Evolutionary conservation across 2,797 vertebrate species (phyloP).

Genomic region (Catharus ustulatus): DNA sequence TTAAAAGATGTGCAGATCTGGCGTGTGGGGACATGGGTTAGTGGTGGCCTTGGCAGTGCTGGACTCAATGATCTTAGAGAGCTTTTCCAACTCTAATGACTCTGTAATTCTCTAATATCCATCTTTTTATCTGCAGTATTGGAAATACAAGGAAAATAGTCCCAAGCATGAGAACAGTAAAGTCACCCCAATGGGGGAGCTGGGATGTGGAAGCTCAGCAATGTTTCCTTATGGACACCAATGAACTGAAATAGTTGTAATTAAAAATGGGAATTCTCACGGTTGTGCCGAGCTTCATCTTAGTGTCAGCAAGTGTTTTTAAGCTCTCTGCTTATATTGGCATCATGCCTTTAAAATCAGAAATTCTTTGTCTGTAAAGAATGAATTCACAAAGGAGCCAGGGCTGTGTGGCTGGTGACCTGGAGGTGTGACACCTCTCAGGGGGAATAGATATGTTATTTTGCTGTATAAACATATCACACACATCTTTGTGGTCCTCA

Average conservation of each 20-base stretch:
- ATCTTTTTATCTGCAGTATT: neutral
- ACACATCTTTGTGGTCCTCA: constrained; percentile 26
- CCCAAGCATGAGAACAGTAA: neutral
- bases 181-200: neutral
- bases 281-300: neutral
- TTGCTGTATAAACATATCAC: constrained; percentile 19
- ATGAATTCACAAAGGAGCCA: neutral
- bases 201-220: neutral
- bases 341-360: neutral
- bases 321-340: neutral
- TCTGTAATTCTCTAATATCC: neutral
- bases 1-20: neutral
- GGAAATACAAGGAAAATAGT: neutral
- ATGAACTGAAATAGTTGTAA: neutral
- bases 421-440: neutral
- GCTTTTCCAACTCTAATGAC: neutral
- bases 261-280: neutral
- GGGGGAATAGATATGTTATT: constrained; percentile 3
- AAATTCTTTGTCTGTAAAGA: neutral
- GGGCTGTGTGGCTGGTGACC: neutral
- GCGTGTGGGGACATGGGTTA: neutral
- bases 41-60: neutral
- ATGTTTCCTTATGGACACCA: neutral
- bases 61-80: neutral
- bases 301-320: neutral